Percentiles rank a stretch among this genome's conserved stretches.
Evolutionary conservation across 2,888 invertebrate genomes (phyloP).

Genomic region (Cantharis lateralis): DNA sequence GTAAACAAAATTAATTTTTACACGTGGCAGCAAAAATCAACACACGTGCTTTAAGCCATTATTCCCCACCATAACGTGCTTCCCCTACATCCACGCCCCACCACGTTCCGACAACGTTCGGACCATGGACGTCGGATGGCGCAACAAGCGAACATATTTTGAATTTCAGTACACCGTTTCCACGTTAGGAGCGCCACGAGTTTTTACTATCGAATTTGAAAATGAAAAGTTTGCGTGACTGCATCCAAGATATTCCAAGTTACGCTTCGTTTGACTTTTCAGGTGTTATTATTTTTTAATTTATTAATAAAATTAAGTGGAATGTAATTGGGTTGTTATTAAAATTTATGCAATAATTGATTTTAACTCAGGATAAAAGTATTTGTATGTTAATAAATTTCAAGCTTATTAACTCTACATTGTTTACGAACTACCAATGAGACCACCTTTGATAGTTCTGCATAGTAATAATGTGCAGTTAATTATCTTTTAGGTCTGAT

Average conservation of each 20-base stretch:
- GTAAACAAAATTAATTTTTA: background rate
- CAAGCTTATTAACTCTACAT: background rate
- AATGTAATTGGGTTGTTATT: background rate
- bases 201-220: background rate
- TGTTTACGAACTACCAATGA: background rate
- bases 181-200: constrained; percentile 36
- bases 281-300: background rate
- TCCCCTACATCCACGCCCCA: constrained; percentile 24
- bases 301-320: background rate
- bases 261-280: background rate
- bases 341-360: background rate
- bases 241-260: background rate
- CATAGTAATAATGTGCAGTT: background rate
- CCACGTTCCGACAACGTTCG: constrained; percentile 21
- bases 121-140: constrained; percentile 38
- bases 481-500: background rate
- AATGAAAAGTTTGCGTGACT: background rate
- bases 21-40: constrained; percentile 18
- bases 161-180: constrained; percentile 20
- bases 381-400: background rate
- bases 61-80: constrained; percentile 13
- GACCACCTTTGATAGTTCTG: background rate
- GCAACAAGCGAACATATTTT: constrained; percentile 14
- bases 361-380: background rate
- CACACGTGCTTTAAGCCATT: constrained; percentile 19